Base-by-base conservation (phyloP, 1,140 invertebrate genomes). In the Caligus rogercresseyi region DNA sequence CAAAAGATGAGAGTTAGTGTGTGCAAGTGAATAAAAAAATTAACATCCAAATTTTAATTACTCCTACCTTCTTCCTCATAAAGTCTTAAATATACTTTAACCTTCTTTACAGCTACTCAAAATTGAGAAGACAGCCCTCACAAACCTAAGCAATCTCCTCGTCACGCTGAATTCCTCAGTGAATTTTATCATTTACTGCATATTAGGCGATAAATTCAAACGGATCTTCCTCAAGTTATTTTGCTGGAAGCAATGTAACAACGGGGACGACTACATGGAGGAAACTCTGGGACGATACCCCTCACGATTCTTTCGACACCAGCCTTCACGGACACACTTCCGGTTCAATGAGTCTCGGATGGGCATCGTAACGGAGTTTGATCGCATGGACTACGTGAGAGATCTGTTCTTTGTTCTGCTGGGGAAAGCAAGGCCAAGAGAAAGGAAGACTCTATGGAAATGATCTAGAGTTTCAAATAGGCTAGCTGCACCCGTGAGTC, bases 171-270 rank as follows among this genome's bases (percentile, higher is more conserved):
- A 97, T 75, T 94, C 89, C 68, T 92, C 91, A 67, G 86, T 95
- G 26, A 97, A 97, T 73, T 96, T 96, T 72, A 82, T 96, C 58
- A 91, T 97, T 65, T 97, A 97, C 74, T 91, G 94, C 64, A 89
- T 93, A 31, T 94, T 95, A 71, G 93, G 92, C 0, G 87, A 93
- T 70, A 95, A 96, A 71, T 97, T 97, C 74, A 87, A 92, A 69
- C 79, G 86, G 43, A 81, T 90, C 61, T 91, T 92, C 73, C 75
- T 92, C 61, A 80, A 85, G 68, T 79, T 89, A 69, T 92, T 93
- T 74, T 92, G 87, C 61, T 59, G 54, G 31, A 43, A 43, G n/a
- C 31, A n/a, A 7, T 43, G 31, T 43, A 43, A 43, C 31, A 43
- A 43, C n/a, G 31, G 31, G 7, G 69, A 62, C 25, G 69, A 62